phyloP scores from a whole-genome alignment of 2,113 vertebrate genomes.

The Elaphurus davidianus region DNA sequence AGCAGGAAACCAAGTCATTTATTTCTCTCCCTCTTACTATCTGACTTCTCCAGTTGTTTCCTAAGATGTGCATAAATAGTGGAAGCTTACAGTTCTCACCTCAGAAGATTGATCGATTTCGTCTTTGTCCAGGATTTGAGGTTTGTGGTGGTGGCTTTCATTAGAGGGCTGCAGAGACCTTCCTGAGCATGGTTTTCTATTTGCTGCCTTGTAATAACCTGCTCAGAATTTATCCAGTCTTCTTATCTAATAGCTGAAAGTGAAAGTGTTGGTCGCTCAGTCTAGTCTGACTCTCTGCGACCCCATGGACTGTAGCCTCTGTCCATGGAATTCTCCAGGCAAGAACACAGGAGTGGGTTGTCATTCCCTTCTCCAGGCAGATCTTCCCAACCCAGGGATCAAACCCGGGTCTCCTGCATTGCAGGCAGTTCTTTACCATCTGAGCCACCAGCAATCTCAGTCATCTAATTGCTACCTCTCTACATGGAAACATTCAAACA shows the following conservation, averaged over 20 bases:
- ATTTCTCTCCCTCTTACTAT: not conserved
- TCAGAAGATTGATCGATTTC: not conserved
- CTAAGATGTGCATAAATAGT: not conserved
- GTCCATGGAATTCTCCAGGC: not conserved
- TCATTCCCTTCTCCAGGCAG: not conserved
- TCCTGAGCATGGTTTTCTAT: not conserved
- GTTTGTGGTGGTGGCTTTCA: not conserved
- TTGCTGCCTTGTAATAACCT: not conserved
- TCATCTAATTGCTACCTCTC: not conserved
- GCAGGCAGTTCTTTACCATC: not conserved
- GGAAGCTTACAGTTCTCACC: not conserved
- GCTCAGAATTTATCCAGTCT: not conserved
- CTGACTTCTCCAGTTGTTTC: not conserved
- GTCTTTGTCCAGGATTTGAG: not conserved
- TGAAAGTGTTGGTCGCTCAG: not conserved
- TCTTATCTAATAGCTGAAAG: not conserved
- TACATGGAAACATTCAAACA: not conserved
- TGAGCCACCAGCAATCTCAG: not conserved
- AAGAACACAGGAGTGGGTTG: not conserved
- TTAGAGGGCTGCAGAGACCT: not conserved
- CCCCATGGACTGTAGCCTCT: not conserved
- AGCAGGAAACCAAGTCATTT: not conserved
- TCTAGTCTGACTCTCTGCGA: accelerated
- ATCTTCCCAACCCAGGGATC: not conserved
- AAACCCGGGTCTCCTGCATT: not conserved